Percentiles rank a stretch among this genome's conserved stretches.
Evolutionary conservation across 2,113 vertebrate species (phyloP).

Genomic region (Solea solea): DNA sequence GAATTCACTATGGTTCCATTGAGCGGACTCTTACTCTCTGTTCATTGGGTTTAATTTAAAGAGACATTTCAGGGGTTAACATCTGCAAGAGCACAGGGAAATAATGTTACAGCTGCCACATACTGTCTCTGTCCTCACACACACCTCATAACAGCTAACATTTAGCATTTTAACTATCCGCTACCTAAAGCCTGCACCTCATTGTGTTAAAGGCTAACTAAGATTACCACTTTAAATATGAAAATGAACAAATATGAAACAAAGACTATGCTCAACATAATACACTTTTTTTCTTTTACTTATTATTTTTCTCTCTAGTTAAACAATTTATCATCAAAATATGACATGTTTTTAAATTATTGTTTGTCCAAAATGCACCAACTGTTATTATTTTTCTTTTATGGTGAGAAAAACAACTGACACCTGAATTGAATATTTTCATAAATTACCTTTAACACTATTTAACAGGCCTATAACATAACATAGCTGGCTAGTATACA

Average conservation of each 20-base stretch:
- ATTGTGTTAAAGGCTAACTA: slow-evolving; percentile 92
- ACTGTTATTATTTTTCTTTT: slow-evolving; percentile 81
- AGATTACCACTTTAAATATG: slow-evolving; percentile 84
- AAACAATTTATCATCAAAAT: slow-evolving; percentile 91
- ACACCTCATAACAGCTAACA: slow-evolving; percentile 94
- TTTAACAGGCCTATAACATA: slow-evolving; percentile 77
- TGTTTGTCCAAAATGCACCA: slow-evolving; percentile 79
- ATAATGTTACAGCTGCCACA: slow-evolving; percentile 99
- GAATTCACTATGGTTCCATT: slow-evolving; percentile 65
- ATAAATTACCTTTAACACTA: slow-evolving; percentile 80
- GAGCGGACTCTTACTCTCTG: slow-evolving; percentile 82
- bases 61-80: slow-evolving; percentile 99
- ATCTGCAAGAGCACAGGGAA: slow-evolving; percentile 99
- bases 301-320: slow-evolving; percentile 93
- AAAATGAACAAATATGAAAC: slow-evolving; percentile 91
- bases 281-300: slow-evolving; percentile 85
- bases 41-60: slow-evolving; percentile 94
- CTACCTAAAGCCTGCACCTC: slow-evolving; percentile 65
- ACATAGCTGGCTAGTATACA: slow-evolving; percentile 68
- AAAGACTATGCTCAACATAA: slow-evolving; percentile 92
- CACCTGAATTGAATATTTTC: slow-evolving; percentile 73
- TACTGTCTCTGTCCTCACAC: slow-evolving; percentile 93
- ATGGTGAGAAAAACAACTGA: slow-evolving; percentile 72
- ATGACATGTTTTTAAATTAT: slow-evolving; percentile 76
- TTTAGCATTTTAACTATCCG: slow-evolving; percentile 95